Base-by-base conservation (phyloP, 2,113 vertebrate genomes). In the Ifrita kowaldi region DNA sequence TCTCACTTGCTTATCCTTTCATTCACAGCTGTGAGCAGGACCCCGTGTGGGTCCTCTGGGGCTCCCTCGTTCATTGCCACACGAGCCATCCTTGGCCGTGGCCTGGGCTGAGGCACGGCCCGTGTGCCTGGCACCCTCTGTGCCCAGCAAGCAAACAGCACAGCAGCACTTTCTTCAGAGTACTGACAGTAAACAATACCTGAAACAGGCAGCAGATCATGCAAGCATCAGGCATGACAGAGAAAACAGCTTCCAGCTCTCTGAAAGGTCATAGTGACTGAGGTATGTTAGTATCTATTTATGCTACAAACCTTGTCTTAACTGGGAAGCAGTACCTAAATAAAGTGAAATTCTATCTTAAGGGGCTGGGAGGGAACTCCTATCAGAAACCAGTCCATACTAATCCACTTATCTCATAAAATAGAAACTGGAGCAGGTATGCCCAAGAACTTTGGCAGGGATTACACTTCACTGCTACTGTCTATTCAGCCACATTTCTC, bases 21-120 rank as follows among this genome's bases (percentile, higher is more conserved):
- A 28, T 22, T 20, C 33, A 8, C 7, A 42, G 42, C 74, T 16
- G 33, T 13, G 28, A 52, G 63, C 0, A 71, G 59, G 55, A 64
- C 11, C 22, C 42, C 0, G 0, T 1, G 2, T 13, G 21, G 21
- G 28, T 24, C 32, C 46, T 50, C 23, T 24, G 52, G 26, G 27
- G 39, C 21, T 57, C 55, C 62, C 22, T 37, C 4, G 0, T 3
- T 17, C 30, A 32, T 16, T 53, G 6, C 30, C 28, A 2, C 42
- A 55, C 56, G 56, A 83, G 56, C 47, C 59, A 8, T 1, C 42
- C 75, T 4, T 1, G 4, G 49, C 55, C 0, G 0, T 11, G 59
- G 42, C n/a, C 62, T 20, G 57, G 53, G 53, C 21, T 17, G 26
- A 30, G 33, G 49, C 41, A 15, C 8, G 26, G 24, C 35, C 41